These are phyloP conservation scores for Lethenteron camtschaticum DNA, from an alignment of 2,113 vertebrate species.

Conservation along the genomic window DNA sequence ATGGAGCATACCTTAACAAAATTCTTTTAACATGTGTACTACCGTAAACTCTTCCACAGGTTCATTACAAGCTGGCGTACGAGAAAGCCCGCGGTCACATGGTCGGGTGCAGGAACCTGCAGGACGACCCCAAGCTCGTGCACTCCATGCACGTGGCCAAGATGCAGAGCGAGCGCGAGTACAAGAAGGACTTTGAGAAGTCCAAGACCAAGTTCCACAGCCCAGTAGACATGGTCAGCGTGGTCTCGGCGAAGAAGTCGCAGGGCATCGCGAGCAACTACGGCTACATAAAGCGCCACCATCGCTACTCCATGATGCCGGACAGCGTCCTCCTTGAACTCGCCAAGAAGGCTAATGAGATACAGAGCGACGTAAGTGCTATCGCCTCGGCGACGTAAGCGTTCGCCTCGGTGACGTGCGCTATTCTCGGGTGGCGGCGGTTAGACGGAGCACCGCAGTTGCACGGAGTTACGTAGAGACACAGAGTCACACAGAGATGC, in stretches of 20 bases:
- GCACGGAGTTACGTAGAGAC: no score
- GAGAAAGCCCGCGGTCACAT: slow-evolving; percentile 38
- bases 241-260: slow-evolving; percentile 27
- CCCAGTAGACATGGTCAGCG: slow-evolving; percentile 23
- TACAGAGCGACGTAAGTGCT: slow-evolving; percentile 39
- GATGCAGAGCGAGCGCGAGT: slow-evolving; percentile 38
- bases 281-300: slow-evolving; percentile 29
- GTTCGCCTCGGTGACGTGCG: no score
- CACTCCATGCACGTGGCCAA: slow-evolving; percentile 39
- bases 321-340: slow-evolving; percentile 39
- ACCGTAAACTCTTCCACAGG: not conserved
- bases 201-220: slow-evolving; percentile 30
- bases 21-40: no score
- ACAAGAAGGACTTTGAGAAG: slow-evolving; percentile 34
- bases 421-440: no score
- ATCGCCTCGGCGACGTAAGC: no score
- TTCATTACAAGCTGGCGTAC: slow-evolving; percentile 36
- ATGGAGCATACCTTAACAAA: no score
- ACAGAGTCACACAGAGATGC: no score
- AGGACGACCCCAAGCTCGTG: slow-evolving; percentile 38
- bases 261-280: slow-evolving; percentile 28
- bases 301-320: slow-evolving; percentile 32
- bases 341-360: slow-evolving; percentile 33
- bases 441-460: no score
- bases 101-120: slow-evolving; percentile 31